These are phyloP conservation scores for mouse (Mus musculus) DNA, from an alignment of 2,113 vertebrate genomes.

Conservation along the genomic window DNA sequence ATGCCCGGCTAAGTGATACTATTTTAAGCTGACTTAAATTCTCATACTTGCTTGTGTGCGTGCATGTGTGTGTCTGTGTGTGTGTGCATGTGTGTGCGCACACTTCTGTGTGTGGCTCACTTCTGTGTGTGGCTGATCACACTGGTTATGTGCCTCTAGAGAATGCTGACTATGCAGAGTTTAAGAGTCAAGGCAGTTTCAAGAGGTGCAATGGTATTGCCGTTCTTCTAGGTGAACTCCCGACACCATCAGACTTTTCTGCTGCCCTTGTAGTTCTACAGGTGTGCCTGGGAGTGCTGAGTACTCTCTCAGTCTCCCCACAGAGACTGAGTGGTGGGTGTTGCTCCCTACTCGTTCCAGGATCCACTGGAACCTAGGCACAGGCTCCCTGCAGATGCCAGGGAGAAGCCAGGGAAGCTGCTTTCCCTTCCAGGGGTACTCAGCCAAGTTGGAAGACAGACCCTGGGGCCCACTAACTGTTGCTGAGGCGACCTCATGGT, in stretches of 20 bases:
- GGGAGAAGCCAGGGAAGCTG: not conserved
- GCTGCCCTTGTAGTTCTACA: not conserved
- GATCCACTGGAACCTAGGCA: not conserved
- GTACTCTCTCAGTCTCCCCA: not conserved
- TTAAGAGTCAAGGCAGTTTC: not conserved
- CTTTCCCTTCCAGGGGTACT: too few species aligned
- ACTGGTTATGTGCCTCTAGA: not conserved
- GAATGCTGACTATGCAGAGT: not conserved
- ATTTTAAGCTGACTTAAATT: not conserved
- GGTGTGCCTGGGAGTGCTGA: not conserved
- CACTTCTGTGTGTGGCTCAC: not conserved
- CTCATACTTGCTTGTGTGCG: not conserved
- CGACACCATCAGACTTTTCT: not conserved
- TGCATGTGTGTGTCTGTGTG: too few species aligned
- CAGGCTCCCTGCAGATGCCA: not conserved
- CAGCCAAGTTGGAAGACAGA: not conserved
- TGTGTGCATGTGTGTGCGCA: too few species aligned
- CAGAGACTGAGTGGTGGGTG: not conserved
- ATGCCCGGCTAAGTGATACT: too few species aligned
- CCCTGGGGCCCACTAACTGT: too few species aligned
- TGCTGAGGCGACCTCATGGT: not conserved
- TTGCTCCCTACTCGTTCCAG: not conserved
- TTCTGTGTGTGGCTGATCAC: not conserved
- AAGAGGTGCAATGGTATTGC: fast-evolving
- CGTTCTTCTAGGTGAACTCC: too few species aligned